Base-by-base conservation (phyloP, 2,113 vertebrate genomes). In the Corvus cornix region DNA sequence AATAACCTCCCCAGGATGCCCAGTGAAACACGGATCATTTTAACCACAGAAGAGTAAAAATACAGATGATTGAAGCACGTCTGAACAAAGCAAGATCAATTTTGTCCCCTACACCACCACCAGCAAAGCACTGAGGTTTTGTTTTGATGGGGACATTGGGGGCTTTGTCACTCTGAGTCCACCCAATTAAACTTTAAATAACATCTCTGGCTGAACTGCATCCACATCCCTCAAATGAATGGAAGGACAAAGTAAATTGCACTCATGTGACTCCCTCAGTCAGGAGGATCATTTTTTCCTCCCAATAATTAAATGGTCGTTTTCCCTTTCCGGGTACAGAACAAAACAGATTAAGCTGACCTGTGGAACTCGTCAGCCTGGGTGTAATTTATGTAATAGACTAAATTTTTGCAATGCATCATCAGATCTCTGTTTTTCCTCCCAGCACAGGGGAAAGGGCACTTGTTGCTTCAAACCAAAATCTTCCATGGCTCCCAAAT, bases 251-350 rank as follows among this genome's bases (percentile, higher is more conserved):
- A 94, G 53, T 27, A 60, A 96, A 93, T 19, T 31, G 79, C 60
- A 46, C 43, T 86, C 66, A 91, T 31, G 75, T 23, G 75, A 84
- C 59, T 46, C n/a, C 51, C 79, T 94, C 75, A 63, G 93, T 97
- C 92, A 94, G 53, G 16, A 63, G 28, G 44, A 58, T 81, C 12
- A 62, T 88, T 85, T 86, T 70, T 70, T 21, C 10, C 31, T 79
- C 58, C 49, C 37, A 87, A 2, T 94, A 96, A 96, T 96, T 94
- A 96, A 96, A 93, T 43, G 85, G 53, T 68, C 20, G 20, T 87
- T 95, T 95, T 84, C 75, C 82, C 17, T 74, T 94, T 93, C 89
- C 2, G 2, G 62, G 35, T 7, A 5, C 67, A 41, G 67, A 70
- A 90, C 73, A 89, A 93, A 97, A 95, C 58, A 68, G 52, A 96